Percentiles rank a stretch among this genome's conserved stretches.
Evolutionary conservation across 2,888 invertebrate genomes (phyloP).

Genomic region (Thymelicus lineola): DNA sequence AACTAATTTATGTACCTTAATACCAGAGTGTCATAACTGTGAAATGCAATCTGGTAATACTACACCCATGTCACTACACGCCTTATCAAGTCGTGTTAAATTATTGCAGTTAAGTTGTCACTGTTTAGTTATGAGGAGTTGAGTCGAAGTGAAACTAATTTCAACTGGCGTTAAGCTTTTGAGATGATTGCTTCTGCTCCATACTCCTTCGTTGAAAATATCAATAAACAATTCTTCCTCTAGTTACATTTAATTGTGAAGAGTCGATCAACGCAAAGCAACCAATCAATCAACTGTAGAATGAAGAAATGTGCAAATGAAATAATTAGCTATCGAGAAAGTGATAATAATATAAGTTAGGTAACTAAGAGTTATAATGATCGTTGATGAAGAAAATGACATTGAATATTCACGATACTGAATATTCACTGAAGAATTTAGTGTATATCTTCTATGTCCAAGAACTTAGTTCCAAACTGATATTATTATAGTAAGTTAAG

Average conservation of each 20-base stretch:
- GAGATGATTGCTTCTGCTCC: slow-evolving; percentile 1
- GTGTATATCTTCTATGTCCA: too few relatives aligned
- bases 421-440: too few relatives aligned
- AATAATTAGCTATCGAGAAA: too few relatives aligned
- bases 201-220: background rate
- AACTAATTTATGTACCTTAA: slow-evolving; percentile 6
- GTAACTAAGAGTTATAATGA: too few relatives aligned
- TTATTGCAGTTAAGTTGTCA: slow-evolving; percentile 58
- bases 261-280: too few relatives aligned
- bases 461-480: too few relatives aligned
- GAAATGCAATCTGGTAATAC: slow-evolving; percentile 54
- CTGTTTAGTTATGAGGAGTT: slow-evolving; percentile 29
- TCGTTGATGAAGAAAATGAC: too few relatives aligned
- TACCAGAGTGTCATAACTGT: slow-evolving; percentile 50
- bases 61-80: slow-evolving; percentile 64
- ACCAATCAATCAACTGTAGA: too few relatives aligned
- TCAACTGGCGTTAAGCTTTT: slow-evolving; percentile 16
- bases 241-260: background rate
- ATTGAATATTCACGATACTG: too few relatives aligned
- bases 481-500: too few relatives aligned
- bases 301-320: too few relatives aligned
- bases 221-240: background rate
- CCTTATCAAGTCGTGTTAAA: slow-evolving; percentile 76
- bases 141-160: slow-evolving; percentile 10
- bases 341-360: too few relatives aligned